Conservation (phyloP, 2,797 vertebrate species). For the Sebastes vulpes region DNA sequence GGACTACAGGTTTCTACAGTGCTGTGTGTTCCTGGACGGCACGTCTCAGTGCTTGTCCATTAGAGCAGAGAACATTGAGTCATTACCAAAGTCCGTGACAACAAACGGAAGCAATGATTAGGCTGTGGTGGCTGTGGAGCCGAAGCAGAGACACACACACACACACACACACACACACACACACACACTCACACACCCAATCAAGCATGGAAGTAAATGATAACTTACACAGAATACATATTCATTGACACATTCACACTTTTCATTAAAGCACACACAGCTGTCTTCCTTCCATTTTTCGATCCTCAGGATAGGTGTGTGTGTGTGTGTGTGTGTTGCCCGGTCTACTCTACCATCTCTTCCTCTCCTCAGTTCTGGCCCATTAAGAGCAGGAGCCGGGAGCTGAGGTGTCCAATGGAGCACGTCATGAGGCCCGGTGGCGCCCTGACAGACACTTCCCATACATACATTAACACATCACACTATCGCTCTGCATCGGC, state of each 20-base stretch:
- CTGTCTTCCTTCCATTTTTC: constrained; percentile 11
- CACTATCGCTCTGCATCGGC: constrained; percentile 51
- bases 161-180: not conserved
- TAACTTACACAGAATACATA: not conserved
- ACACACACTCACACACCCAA: not conserved
- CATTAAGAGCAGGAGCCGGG: constrained; percentile 64
- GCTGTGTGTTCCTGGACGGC: constrained; percentile 32
- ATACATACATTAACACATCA: constrained; percentile 60
- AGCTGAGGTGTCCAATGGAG: constrained; percentile 62
- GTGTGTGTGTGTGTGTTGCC: not conserved
- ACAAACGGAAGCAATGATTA: constrained; percentile 53
- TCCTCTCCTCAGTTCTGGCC: constrained; percentile 64
- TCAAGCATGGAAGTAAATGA: constrained; percentile 16
- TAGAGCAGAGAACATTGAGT: constrained; percentile 50
- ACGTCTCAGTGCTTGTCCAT: constrained; percentile 36
- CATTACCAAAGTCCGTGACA: constrained; percentile 37
- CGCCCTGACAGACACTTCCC: constrained; percentile 62
- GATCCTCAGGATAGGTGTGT: not conserved
- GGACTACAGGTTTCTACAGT: not conserved
- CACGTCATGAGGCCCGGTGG: constrained; percentile 65
- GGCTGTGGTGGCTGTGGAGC: not conserved
- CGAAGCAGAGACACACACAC: constrained; percentile 1
- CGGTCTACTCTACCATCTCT: constrained; percentile 35
- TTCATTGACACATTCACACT: constrained; percentile 1
- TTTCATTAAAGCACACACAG: constrained; percentile 7